Conservation (phyloP, 2,888 invertebrate genomes). For the Cheilosia grossa region DNA sequence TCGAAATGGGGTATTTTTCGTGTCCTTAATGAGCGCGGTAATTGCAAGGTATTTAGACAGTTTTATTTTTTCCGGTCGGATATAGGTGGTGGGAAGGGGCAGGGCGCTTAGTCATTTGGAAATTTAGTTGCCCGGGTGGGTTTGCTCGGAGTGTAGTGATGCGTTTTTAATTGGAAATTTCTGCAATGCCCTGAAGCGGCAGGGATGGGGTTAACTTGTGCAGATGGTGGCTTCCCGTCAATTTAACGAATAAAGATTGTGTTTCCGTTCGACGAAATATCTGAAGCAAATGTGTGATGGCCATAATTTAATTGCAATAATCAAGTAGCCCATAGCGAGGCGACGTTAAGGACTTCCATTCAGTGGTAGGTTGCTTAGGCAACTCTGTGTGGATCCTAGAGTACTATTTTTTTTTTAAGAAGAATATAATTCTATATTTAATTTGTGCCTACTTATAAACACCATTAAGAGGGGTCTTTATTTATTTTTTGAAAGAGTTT, state of each 20-base stretch:
- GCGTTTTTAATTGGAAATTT: constrained; percentile 61
- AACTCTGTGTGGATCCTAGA: too few species aligned
- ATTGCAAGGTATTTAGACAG: constrained; percentile 61
- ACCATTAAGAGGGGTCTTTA: too few species aligned
- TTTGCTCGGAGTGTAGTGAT: constrained; percentile 39
- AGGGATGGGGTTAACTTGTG: not conserved
- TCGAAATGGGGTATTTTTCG: constrained; percentile 16
- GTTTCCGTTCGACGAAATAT: not conserved
- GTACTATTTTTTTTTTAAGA: too few species aligned
- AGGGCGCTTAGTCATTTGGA: constrained; percentile 7
- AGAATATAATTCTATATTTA: too few species aligned
- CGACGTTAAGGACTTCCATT: too few species aligned
- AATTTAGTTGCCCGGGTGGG: constrained; percentile 12
- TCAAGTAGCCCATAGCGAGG: too few species aligned
- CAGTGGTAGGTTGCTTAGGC: too few species aligned
- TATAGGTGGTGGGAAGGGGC: not conserved
- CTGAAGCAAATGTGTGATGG: not conserved
- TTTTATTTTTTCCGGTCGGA: constrained; percentile 1
- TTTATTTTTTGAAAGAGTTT: too few species aligned
- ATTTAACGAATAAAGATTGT: not conserved
- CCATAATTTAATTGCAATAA: not conserved
- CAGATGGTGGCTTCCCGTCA: not conserved
- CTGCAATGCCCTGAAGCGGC: constrained; percentile 28
- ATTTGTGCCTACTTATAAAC: too few species aligned
- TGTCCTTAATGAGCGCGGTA: constrained; percentile 64